Conservation (phyloP, 2,888 invertebrate genomes). For the Orchestes rusci region DNA sequence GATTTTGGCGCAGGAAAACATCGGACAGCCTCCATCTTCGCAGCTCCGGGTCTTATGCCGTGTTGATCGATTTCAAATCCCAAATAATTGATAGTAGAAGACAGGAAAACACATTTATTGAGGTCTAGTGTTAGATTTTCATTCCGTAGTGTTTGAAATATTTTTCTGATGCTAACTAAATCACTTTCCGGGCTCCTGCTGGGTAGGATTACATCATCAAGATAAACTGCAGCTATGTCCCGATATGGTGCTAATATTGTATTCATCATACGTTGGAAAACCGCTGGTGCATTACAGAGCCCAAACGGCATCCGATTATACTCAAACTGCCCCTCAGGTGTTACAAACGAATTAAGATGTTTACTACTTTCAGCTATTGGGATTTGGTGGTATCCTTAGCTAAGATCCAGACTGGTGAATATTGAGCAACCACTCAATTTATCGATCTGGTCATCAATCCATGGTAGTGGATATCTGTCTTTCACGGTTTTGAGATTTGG, state of each 20-base stretch:
- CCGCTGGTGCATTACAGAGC: constrained; percentile 15
- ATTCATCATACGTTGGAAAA: constrained; percentile 17
- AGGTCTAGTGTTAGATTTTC: no score
- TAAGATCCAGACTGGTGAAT: constrained; percentile 30
- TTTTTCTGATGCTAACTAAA: no score
- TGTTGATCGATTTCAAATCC: no score
- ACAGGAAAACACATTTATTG: no score
- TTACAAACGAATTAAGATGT: constrained; percentile 25
- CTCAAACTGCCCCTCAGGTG: constrained; percentile 19
- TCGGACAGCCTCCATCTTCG: background rate
- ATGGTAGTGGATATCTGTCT: constrained; percentile 27
- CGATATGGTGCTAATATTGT: constrained; percentile 12
- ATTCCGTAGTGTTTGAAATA: no score
- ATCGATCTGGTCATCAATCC: constrained; percentile 33
- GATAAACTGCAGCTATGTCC: constrained; percentile 18
- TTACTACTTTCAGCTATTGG: constrained; percentile 30
- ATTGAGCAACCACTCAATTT: constrained; percentile 19
- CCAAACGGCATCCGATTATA: constrained; percentile 21
- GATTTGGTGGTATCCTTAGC: constrained; percentile 32
- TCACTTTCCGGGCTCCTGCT: background rate
- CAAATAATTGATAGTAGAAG: no score
- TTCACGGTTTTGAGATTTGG: constrained; percentile 21
- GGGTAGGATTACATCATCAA: constrained; percentile 26
- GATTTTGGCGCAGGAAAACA: background rate
- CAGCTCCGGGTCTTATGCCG: no score